These are phyloP conservation scores for Theropithecus gelada DNA, from an alignment of 2,113 vertebrate species.

Conservation along the genomic window DNA sequence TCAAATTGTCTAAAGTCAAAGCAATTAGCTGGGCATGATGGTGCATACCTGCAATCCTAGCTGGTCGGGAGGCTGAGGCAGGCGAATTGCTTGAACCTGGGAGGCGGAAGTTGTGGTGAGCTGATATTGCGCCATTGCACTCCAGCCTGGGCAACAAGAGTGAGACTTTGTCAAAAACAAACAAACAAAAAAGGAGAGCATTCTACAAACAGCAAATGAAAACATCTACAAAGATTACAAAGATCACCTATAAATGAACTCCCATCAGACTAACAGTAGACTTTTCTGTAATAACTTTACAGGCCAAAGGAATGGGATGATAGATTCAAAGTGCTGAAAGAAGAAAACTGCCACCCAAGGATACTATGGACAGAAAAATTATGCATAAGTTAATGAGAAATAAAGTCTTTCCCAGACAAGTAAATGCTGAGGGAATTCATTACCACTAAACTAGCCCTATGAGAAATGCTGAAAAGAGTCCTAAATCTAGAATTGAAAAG, in stretches of 20 bases:
- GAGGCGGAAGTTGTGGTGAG: too few species aligned
- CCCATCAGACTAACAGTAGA: background rate
- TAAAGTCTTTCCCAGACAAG: background rate
- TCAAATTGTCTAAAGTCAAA: background rate
- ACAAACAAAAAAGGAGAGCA: too few species aligned
- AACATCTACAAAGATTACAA: background rate
- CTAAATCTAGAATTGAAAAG: background rate
- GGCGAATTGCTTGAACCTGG: too few species aligned
- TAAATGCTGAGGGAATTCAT: background rate
- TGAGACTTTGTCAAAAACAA: too few species aligned
- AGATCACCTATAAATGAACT: background rate
- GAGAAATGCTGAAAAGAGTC: background rate
- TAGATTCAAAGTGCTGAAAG: background rate
- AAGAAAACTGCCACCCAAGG: background rate
- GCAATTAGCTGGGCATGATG: too few species aligned
- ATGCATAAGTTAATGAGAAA: background rate
- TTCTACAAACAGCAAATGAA: too few species aligned
- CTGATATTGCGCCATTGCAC: too few species aligned
- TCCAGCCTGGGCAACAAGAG: too few species aligned
- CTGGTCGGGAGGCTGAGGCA: too few species aligned
- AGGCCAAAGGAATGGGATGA: background rate
- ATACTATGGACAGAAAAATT: background rate
- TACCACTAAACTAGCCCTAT: background rate
- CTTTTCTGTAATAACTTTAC: background rate
- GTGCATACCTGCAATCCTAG: too few species aligned